Conservation (phyloP, 2,888 invertebrate species). For the Oligia latruncula region DNA sequence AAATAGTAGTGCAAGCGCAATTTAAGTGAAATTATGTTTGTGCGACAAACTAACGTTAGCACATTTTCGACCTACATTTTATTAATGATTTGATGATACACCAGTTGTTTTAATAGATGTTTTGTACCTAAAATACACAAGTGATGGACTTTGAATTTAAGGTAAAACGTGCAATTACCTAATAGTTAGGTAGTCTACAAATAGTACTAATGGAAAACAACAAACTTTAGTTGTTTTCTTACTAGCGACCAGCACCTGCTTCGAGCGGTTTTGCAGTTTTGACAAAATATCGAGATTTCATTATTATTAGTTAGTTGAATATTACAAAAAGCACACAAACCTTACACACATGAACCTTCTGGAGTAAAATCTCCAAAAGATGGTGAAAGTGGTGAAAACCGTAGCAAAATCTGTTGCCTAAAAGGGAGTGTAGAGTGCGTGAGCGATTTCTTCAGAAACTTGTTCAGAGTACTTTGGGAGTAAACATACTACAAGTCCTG, state of each 20-base stretch:
- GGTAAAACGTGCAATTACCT: background rate
- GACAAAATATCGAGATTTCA: too few species aligned
- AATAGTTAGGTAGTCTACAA: background rate
- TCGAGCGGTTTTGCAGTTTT: background rate
- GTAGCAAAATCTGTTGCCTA: too few species aligned
- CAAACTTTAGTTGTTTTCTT: background rate
- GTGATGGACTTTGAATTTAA: conserved; percentile 22
- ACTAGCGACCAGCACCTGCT: too few species aligned
- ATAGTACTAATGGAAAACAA: background rate
- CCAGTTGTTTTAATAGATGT: background rate
- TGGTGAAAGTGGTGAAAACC: too few species aligned
- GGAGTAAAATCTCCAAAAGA: too few species aligned
- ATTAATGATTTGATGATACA: conserved; percentile 19
- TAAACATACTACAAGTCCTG: too few species aligned
- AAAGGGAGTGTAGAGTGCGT: too few species aligned
- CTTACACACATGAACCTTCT: too few species aligned
- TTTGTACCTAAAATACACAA: conserved; percentile 1
- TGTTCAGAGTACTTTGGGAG: too few species aligned
- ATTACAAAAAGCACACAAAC: too few species aligned
- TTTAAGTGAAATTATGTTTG: background rate
- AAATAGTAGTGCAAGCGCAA: background rate
- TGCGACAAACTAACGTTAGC: background rate
- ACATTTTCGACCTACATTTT: conserved; percentile 14
- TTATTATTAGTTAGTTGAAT: too few species aligned
- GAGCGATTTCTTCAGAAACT: too few species aligned